Evolutionary conservation across 2,888 invertebrate species (phyloP).

Genomic region (Xestia c-nigrum): DNA sequence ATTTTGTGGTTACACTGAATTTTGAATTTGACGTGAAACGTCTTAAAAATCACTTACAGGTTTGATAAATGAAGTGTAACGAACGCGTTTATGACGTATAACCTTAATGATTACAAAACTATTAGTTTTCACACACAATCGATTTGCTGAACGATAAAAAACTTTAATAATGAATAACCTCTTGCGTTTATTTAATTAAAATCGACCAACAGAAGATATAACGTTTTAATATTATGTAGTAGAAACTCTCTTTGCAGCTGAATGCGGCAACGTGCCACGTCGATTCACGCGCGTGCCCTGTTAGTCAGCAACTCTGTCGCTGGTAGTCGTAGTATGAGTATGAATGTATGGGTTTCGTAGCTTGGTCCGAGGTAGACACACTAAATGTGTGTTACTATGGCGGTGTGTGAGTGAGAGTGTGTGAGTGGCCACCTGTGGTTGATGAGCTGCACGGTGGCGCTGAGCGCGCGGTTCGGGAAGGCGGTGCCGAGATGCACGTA

Average conservation of each 20-base stretch:
- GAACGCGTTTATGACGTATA: neutral
- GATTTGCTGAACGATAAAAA: too few species aligned
- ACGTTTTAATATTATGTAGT: too few species aligned
- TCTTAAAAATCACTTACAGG: neutral
- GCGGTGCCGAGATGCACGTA: conserved; percentile 81
- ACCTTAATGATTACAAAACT: neutral
- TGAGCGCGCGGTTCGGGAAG: conserved; percentile 77
- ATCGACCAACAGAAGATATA: too few species aligned
- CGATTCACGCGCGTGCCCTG: too few species aligned
- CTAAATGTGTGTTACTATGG: neutral
- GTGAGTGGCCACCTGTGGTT: conserved; percentile 78
- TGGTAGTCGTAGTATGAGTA: too few species aligned
- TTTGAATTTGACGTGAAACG: neutral
- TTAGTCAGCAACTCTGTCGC: too few species aligned
- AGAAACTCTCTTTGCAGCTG: too few species aligned
- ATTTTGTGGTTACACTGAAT: neutral
- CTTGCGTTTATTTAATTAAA: too few species aligned
- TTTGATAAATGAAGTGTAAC: neutral
- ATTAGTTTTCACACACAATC: neutral
- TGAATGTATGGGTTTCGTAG: too few species aligned
- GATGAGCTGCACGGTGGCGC: conserved; percentile 72
- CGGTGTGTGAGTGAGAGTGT: neutral
- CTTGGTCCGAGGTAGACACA: neutral
- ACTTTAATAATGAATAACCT: too few species aligned
- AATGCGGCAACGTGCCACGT: too few species aligned